phyloP scores from a whole-genome alignment of 1,140 invertebrate species.

The Drosophila ananassae region DNA sequence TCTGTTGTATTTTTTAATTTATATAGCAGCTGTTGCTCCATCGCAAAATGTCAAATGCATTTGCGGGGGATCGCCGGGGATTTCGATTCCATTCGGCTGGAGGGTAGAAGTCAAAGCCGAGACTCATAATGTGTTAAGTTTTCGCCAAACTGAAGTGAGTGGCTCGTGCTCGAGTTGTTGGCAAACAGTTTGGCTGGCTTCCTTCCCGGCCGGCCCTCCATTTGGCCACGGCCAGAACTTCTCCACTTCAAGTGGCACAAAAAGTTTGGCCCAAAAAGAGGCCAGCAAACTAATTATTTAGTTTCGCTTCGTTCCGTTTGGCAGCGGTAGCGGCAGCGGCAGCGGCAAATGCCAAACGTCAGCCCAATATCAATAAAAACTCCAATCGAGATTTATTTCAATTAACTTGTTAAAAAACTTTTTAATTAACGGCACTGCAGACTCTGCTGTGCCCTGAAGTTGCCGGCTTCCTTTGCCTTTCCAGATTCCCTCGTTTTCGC shows the following conservation, averaged over 20 bases:
- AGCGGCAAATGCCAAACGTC: constrained; percentile 55
- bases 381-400: constrained; percentile 82
- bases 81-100: not conserved
- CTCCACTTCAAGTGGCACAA: constrained; percentile 69
- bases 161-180: constrained; percentile 74
- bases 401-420: constrained; percentile 82
- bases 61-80: constrained; percentile 22
- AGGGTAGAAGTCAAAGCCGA: constrained; percentile 32
- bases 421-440: constrained; percentile 80
- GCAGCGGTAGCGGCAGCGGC: constrained; percentile 16
- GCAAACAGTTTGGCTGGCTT: constrained; percentile 66
- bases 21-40: constrained; percentile 64
- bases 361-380: constrained; percentile 81
- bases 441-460: constrained; percentile 23
- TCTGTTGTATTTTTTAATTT: constrained; percentile 62
- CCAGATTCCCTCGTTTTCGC: constrained; percentile 9
- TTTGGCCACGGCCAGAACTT: constrained; percentile 47
- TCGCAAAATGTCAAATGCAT: constrained; percentile 76
- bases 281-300: constrained; percentile 82
- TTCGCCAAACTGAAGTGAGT: constrained; percentile 57
- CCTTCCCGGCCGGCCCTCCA: constrained; percentile 9
- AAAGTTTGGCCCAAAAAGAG: constrained; percentile 76
- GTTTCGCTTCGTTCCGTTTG: constrained; percentile 66
- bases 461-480: constrained; percentile 18
- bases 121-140: constrained; percentile 80